These are phyloP conservation scores for Aphidius gifuensis DNA, from an alignment of 1,140 invertebrate genomes.

Conservation along the genomic window DNA sequence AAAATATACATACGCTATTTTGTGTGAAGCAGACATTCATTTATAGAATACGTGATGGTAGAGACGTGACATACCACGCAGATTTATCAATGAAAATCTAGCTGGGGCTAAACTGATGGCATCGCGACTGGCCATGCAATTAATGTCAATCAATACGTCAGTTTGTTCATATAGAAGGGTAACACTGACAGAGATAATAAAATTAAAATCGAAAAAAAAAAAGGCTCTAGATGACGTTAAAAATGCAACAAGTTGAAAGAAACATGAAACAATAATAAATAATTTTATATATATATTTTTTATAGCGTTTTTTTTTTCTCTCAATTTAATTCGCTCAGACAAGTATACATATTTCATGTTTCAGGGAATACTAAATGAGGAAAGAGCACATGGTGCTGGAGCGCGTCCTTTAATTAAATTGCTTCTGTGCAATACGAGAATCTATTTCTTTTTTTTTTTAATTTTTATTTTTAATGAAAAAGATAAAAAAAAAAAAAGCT, in stretches of 20 bases:
- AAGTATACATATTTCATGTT: conserved; percentile 17
- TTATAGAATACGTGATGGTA: conserved; percentile 20
- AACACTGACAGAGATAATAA: background rate
- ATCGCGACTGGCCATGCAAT: conserved; percentile 20
- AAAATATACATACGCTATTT: conserved; percentile 1
- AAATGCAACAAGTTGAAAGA: conserved; percentile 24
- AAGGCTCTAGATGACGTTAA: conserved; percentile 8
- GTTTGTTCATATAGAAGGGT: background rate
- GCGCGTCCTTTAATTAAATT: conserved; percentile 23
- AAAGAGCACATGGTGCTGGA: conserved; percentile 6
- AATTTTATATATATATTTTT: too few species aligned
- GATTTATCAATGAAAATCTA: background rate
- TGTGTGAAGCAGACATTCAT: background rate
- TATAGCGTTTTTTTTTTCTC: conserved; percentile 1
- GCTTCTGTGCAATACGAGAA: background rate
- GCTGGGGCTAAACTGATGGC: conserved; percentile 9
- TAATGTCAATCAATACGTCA: conserved; percentile 25
- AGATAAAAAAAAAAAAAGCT: too few species aligned
- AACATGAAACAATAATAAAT: too few species aligned
- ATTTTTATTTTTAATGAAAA: background rate
- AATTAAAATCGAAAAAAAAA: too few species aligned
- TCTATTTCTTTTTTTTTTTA: background rate
- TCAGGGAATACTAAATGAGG: background rate
- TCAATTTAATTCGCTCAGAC: conserved; percentile 16
- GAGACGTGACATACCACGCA: conserved; percentile 15